Conservation (phyloP, 2,797 vertebrate genomes). For the Cynodonichthys magdalenae region DNA sequence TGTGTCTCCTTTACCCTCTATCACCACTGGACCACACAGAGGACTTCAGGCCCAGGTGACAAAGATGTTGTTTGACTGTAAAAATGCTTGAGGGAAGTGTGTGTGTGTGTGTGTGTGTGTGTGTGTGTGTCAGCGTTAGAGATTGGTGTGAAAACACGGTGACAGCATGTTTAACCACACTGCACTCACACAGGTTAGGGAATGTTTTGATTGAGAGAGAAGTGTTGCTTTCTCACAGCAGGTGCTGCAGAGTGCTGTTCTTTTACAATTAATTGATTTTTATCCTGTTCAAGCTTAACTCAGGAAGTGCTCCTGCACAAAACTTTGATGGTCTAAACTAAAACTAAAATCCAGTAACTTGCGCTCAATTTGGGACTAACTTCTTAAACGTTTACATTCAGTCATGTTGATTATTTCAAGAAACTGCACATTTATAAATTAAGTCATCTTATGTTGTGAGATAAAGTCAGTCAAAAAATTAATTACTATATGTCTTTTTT, state of each 20-base stretch:
- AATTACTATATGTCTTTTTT: slow-evolving; percentile 19
- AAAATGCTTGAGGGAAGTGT: slow-evolving; percentile 1
- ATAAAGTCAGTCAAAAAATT: slow-evolving; percentile 16
- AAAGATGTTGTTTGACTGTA: slow-evolving; percentile 30
- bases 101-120: too few species aligned
- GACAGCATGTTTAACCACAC: slow-evolving; percentile 33
- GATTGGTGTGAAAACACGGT: slow-evolving; percentile 43
- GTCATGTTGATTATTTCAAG: too few species aligned
- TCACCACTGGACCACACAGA: neutral
- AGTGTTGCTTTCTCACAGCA: neutral
- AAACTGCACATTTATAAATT: too few species aligned
- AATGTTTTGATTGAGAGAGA: slow-evolving; percentile 40
- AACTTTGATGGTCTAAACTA: too few species aligned
- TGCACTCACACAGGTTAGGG: slow-evolving; percentile 42
- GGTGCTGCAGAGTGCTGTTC: neutral
- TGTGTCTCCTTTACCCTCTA: too few species aligned
- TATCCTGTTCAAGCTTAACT: too few species aligned
- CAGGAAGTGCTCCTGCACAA: too few species aligned
- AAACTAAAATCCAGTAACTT: too few species aligned
- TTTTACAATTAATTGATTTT: slow-evolving; percentile 1
- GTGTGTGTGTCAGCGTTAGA: neutral
- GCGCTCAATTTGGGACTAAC: too few species aligned
- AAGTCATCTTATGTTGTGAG: too few species aligned
- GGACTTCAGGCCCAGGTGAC: slow-evolving; percentile 16
- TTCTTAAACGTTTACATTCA: too few species aligned